phyloP scores from a whole-genome alignment of 2,797 vertebrate genomes.

The Aulostomus chinensis region DNA sequence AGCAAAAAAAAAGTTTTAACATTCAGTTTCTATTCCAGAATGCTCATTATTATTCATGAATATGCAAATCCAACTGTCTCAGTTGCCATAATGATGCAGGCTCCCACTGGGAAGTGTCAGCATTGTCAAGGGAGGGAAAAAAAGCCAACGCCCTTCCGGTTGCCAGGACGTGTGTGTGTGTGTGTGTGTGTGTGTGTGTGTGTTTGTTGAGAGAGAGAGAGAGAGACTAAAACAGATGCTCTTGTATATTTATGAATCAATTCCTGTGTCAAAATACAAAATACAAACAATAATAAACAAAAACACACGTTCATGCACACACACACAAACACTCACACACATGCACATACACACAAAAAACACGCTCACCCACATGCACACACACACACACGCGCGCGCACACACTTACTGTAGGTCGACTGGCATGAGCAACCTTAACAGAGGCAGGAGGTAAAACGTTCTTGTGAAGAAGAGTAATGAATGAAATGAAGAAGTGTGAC shows the following conservation, averaged over 20 bases:
- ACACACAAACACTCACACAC: conserved; percentile 14
- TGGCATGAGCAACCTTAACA: neutral
- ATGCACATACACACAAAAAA: too few species aligned
- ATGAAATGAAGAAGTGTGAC: conserved; percentile 26
- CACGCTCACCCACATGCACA: too few species aligned
- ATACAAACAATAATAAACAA: too few species aligned
- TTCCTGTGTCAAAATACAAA: conserved; percentile 62
- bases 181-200: conserved; percentile 17
- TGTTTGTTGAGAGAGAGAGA: conserved; percentile 11
- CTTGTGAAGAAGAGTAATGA: conserved; percentile 33
- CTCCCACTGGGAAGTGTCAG: conserved; percentile 72
- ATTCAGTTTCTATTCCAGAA: conserved; percentile 62
- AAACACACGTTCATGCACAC: conserved; percentile 6
- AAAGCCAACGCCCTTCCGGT: conserved; percentile 66
- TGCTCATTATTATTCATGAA: conserved; percentile 73
- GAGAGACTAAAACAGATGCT: conserved; percentile 69
- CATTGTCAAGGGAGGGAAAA: conserved; percentile 62
- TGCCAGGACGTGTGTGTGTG: conserved; percentile 30
- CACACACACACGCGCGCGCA: too few species aligned
- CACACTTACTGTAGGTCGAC: too few species aligned
- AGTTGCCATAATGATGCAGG: conserved; percentile 55
- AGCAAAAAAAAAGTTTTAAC: conserved; percentile 55
- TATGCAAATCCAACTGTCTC: conserved; percentile 77
- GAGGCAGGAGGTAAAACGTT: conserved; percentile 5
- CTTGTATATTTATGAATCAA: conserved; percentile 75